A percentile compares a stretch with the other conserved stretches of the same genome.
phyloP scores from a whole-genome alignment of 30 jellyfish, hydroid and myxozoan species.

The Turritopsis rubra region DNA sequence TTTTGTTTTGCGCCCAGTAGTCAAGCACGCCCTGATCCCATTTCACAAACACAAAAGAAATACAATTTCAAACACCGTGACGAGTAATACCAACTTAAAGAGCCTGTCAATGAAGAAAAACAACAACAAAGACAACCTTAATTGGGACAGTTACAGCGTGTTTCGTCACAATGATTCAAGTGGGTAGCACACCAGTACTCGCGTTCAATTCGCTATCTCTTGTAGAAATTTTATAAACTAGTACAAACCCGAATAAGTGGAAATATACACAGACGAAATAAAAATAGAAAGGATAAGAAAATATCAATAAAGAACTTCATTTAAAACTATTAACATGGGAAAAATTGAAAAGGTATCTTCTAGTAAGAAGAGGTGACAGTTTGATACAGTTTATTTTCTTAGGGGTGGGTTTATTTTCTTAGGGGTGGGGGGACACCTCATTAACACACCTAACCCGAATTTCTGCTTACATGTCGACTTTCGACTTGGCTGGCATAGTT shows the following conservation, averaged over 20 bases:
- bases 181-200: not conserved
- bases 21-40: not conserved
- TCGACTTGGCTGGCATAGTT: too few species aligned
- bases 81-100: too few species aligned
- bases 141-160: too few species aligned
- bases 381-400: not conserved
- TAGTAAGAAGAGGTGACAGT: not conserved
- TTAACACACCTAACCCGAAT: not conserved
- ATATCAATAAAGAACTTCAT: not conserved
- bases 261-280: not conserved
- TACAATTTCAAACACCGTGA: not conserved
- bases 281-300: not conserved
- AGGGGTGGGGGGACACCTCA: too few species aligned
- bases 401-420: not conserved
- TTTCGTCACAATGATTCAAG: too few species aligned
- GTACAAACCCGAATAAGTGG: not conserved
- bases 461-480: too few species aligned
- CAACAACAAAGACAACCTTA: not conserved
- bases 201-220: not conserved
- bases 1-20: too few species aligned
- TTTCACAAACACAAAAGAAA: not conserved
- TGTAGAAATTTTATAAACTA: not conserved
- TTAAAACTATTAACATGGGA: not conserved
- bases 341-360: not conserved
- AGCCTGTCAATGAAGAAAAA: not conserved